phyloP scores from a whole-genome alignment of 1,140 invertebrate genomes.

The Sinonovacula constricta region DNA sequence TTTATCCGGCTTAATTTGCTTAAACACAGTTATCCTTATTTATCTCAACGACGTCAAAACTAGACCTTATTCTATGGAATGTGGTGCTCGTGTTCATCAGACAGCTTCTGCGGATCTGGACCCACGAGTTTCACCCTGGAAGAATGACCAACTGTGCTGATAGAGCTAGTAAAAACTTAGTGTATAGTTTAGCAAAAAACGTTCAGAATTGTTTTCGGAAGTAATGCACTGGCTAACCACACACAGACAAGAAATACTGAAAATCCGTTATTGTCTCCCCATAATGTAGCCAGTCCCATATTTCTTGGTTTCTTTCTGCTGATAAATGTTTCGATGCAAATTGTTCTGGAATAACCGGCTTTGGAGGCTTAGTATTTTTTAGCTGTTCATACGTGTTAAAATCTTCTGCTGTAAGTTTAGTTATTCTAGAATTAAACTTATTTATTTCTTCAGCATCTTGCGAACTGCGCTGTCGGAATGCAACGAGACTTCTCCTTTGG shows the following conservation, averaged over 20 bases:
- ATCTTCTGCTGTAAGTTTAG: conserved; percentile 48
- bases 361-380: conserved; percentile 62
- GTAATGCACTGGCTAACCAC: no score
- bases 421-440: neutral
- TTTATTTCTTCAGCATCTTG: neutral
- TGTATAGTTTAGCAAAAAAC: no score
- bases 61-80: no score
- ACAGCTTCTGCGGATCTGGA: no score
- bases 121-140: no score
- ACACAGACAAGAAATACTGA: conserved; percentile 73
- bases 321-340: conserved; percentile 62
- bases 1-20: no score
- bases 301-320: conserved; percentile 61
- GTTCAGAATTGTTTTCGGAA: no score
- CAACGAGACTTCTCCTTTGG: conserved; percentile 24
- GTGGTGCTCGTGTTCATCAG: no score
- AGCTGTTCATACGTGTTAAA: conserved; percentile 66
- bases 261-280: conserved; percentile 69
- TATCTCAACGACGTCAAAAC: no score
- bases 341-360: conserved; percentile 58
- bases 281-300: conserved; percentile 74
- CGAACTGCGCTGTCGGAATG: conserved; percentile 4
- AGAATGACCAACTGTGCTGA: no score
- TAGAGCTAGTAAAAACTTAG: no score
- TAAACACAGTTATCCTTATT: no score